Evolutionary conservation across 2,797 vertebrate genomes (phyloP), one percentile per base, ranked within the genome.

Genomic region (Catamblyrhynchus diadema): DNA sequence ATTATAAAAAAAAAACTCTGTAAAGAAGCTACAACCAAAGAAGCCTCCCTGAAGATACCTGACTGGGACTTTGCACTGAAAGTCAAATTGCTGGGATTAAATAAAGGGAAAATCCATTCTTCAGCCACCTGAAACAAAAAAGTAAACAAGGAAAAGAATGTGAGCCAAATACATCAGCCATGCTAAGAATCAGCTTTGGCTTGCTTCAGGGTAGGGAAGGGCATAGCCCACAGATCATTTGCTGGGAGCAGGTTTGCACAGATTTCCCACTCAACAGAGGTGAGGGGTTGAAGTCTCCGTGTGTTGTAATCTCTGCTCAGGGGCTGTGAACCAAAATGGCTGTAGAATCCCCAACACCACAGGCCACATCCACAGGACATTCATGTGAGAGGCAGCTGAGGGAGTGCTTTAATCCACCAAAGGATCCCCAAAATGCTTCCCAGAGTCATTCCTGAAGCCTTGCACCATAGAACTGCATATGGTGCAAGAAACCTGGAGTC

Each of bases 131-230:
- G 33, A 32, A 60, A 39, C 30, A 70, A 41, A 25, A 5, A 45
- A 30, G 12, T 24, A 30, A 45, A 30, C 12, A 20, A 32, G 12
- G 27, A 47, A 48, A 48, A 48, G 16, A 59, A 25, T 8, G 13
- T 48, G 22, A 59, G 12, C 22, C 16, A 59, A 47, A 48, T 35
- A 5, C 8, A 39, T 22, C 22, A 74, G 28, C 28, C 2, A 0
- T 32, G 17, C 22, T 48, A 59, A 37, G 17, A 32, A 15, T 60
- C 42, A 59, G 8, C 33, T 74, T 15, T 59, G 27, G 16, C 27
- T 59, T 32, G 8, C 7, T 39, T 48, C 0, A 1, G 27, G 16
- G 33, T 32, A 3, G 10, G 7, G 8, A 7, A 32, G 33, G 27
- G 17, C 0, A 0, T 32, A 60, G 44, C 3, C 22, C 44, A 39